Evolutionary conservation across 2,797 vertebrate species (phyloP), one percentile per base, ranked within the genome.

Genomic region (Scolopax bukidnonensis): DNA sequence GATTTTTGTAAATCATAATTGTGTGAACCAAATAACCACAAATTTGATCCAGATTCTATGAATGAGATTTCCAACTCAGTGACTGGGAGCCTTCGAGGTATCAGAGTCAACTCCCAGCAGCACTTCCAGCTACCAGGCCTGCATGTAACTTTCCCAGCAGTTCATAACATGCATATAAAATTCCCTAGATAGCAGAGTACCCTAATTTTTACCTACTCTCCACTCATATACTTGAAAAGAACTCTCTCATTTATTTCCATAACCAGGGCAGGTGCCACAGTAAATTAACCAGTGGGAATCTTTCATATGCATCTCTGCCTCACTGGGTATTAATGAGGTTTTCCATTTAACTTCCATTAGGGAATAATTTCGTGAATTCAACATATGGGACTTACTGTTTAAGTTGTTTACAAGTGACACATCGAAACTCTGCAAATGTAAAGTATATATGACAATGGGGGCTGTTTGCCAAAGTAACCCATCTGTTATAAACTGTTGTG

Each of bases 261-360:
- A 40, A 5, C 43, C 19, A 1, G 73, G n/a, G 30, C 89, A 95
- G 88, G 77, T 93, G 89, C 65, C 91, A 95, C 67, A 77, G 65
- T 93, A 93, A 96, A 96, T 96, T 83, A 96, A 11, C 47, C 93
- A 69, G 92, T 93, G 80, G 95, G 85, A 91, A 24, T 81, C 54
- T 85, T 32, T 87, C 57, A 15, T 7, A 56, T 18, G 38, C 13
- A 63, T 54, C 80, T 91, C 82, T 90, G 82, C 74, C 59, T 91
- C 79, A 45, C 79, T 81, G 73, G 56, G 28, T 86, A 95, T 93
- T 92, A 94, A 95, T 90, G 84, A 88, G 54, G 19, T 91, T 91
- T 91, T 86, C 69, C 77, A 94, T 94, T 95, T 93, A 92, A 84
- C 51, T 84, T 89, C 71, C 84, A 92, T 74, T 89, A 87, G 64